Conservation (phyloP, 2,888 invertebrate species). For the Heliconius erato region DNA sequence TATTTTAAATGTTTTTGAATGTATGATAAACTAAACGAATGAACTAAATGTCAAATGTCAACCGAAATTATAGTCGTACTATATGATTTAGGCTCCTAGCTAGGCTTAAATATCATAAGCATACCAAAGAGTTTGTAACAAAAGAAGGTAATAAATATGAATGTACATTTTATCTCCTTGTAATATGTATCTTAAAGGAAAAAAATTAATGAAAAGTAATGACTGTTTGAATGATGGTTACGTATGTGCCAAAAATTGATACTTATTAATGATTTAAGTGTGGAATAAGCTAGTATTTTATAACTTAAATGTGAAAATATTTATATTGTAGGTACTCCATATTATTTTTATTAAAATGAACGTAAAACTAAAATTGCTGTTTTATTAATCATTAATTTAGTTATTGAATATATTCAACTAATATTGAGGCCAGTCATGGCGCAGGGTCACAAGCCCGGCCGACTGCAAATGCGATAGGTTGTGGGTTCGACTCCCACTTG, state of each 20-base stretch:
- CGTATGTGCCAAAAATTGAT: constrained; percentile 47
- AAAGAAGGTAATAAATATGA: constrained; percentile 13
- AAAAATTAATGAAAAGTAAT: neutral
- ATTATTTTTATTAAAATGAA: constrained; percentile 78
- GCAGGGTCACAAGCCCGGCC: too few species aligned
- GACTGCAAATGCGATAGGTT: too few species aligned
- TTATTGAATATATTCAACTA: neutral
- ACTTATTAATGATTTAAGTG: constrained; percentile 36
- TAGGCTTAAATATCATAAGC: neutral
- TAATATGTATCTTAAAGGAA: neutral
- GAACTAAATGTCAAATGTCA: neutral
- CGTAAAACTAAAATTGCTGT: constrained; percentile 57
- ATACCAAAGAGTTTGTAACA: constrained; percentile 21
- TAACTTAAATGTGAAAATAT: constrained; percentile 71
- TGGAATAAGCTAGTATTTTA: constrained; percentile 70
- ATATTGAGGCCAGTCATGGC: too few species aligned
- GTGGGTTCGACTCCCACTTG: too few species aligned
- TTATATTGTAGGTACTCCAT: constrained; percentile 73
- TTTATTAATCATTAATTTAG: constrained; percentile 44
- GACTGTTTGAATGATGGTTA: constrained; percentile 18
- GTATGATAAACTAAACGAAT: neutral
- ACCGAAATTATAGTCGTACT: neutral
- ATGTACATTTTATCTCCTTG: constrained; percentile 3
- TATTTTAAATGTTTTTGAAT: constrained; percentile 8
- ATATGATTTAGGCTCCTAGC: neutral